Conservation (phyloP, 2,888 invertebrate genomes). For the Bellardia pandia region DNA sequence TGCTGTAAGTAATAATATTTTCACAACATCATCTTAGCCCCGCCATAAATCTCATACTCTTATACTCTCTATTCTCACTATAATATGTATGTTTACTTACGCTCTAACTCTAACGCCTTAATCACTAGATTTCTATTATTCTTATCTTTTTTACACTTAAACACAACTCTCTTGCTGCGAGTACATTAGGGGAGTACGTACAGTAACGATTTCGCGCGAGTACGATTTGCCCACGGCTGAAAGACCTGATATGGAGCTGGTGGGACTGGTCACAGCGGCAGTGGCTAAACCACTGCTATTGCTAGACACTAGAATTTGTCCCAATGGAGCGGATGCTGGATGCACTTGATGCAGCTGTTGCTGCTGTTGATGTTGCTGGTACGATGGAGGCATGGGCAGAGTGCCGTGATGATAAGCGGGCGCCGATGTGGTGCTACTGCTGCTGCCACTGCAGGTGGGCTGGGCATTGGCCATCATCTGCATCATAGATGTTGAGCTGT, state of each 20-base stretch:
- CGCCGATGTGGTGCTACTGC: slow-evolving; percentile 51
- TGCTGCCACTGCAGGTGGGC: slow-evolving; percentile 67
- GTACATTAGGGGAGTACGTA: slow-evolving; percentile 88
- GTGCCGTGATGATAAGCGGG: slow-evolving; percentile 76
- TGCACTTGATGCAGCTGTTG: slow-evolving; percentile 76
- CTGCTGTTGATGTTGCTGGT: slow-evolving; percentile 82
- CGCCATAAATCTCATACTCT: slow-evolving; percentile 25
- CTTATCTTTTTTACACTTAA: slow-evolving; percentile 82
- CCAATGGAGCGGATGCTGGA: slow-evolving; percentile 72
- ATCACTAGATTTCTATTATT: slow-evolving; percentile 52
- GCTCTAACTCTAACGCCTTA: slow-evolving; percentile 33
- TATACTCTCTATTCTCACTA: slow-evolving; percentile 64
- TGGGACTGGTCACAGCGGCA: slow-evolving; percentile 82
- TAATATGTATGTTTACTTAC: slow-evolving; percentile 16
- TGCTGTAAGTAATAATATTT: background rate
- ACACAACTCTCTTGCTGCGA: slow-evolving; percentile 89
- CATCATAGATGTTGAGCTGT: slow-evolving; percentile 80
- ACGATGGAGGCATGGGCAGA: slow-evolving; percentile 81
- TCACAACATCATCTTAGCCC: slow-evolving; percentile 9
- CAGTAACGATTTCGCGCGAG: slow-evolving; percentile 88
- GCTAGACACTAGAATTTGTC: slow-evolving; percentile 81
- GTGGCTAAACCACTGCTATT: slow-evolving; percentile 81
- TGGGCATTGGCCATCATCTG: slow-evolving; percentile 78
- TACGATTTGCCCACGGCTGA: slow-evolving; percentile 83
- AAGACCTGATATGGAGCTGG: slow-evolving; percentile 82